Base-by-base conservation (phyloP, 2,888 invertebrate species). In the Coelinius sp. region DNA sequence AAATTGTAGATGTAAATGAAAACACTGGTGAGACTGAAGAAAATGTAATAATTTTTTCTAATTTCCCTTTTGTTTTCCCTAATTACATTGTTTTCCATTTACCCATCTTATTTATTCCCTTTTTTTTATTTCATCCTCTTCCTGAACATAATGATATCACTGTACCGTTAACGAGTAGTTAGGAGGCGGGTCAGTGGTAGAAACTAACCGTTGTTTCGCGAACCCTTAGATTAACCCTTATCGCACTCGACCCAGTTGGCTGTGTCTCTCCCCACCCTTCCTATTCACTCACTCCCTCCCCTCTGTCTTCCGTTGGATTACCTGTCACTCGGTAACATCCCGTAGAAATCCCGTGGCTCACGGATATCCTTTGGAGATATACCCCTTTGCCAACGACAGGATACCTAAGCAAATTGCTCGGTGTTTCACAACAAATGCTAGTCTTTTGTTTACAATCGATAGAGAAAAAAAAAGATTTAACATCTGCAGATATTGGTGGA, bases 241-340 rank as follows among this genome's bases (percentile, higher is more conserved):
- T 76, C 76, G 65, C 66, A 52, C 25, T 66, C 68, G 73, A 74
- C 76, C 73, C 76, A 71, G 75, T 75, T 75, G 72, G 74, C 71
- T 53, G 44, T 66, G 56, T 41, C 62, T 41, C 65, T 52, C 52
- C 20, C 38, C 4, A 41, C 68, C 52, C 56, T 46, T 12, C 46
- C 27, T 31, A 10, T 22, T 27, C 31, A 22, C 56, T 41, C 41
- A 56, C 17, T 27, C 65, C 31, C 38, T 17, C 27, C 22, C 49
- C 49, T 65, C 64, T 41, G 41, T 63, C 63, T 38, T 63, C 35
- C 68, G 53, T 68, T 63, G 71, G 68, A 72, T 72, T 72, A 72
- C 71, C 67, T 72, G 71, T 72, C 71, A 68, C 71, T 72, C 64
- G 68, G 71, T 72, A 68, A 72, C 71, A 72, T 72, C 68, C 71